These are phyloP conservation scores for Betta splendens DNA, from an alignment of 2,797 vertebrate species.

Conservation along the genomic window DNA sequence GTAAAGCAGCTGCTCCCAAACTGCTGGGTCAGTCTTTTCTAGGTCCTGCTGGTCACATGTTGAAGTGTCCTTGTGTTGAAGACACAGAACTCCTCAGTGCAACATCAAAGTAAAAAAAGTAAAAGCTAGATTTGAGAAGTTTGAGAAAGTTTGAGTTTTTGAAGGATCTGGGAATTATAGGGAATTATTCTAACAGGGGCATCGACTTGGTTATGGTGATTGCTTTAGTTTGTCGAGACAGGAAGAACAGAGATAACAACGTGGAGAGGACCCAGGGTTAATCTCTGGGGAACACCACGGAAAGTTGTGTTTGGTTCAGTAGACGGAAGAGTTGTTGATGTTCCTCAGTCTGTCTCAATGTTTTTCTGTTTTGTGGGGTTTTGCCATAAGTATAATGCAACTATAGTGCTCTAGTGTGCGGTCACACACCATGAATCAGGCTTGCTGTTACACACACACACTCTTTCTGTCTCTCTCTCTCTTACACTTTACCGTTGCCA, in stretches of 20 bases:
- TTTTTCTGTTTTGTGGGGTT: background rate
- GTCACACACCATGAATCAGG: conserved; percentile 34
- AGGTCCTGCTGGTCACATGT: too few relatives aligned
- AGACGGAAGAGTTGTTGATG: conserved; percentile 26
- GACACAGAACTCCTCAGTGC: too few relatives aligned
- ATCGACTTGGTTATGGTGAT: background rate
- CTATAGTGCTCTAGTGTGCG: conserved; percentile 20
- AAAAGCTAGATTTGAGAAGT: background rate
- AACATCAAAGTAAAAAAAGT: background rate
- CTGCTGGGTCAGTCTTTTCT: too few relatives aligned
- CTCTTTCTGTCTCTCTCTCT: background rate
- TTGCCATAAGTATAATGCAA: conserved; percentile 8
- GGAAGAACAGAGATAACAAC: conserved; percentile 17
- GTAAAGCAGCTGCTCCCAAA: too few relatives aligned
- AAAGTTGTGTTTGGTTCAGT: too few relatives aligned
- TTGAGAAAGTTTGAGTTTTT: background rate
- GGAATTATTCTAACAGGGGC: background rate
- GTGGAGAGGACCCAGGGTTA: conserved; percentile 7
- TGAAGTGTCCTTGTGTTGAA: too few relatives aligned
- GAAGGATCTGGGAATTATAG: background rate
- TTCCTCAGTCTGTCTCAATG: conserved; percentile 2
- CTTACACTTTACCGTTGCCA: conserved; percentile 41
- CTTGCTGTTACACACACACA: conserved; percentile 21
- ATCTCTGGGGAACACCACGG: conserved; percentile 26
- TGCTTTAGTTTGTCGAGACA: background rate